Evolutionary conservation across 2,888 invertebrate genomes (phyloP), one percentile per base, ranked within the genome.

Genomic region (Marasmarcha lunaedactyla): DNA sequence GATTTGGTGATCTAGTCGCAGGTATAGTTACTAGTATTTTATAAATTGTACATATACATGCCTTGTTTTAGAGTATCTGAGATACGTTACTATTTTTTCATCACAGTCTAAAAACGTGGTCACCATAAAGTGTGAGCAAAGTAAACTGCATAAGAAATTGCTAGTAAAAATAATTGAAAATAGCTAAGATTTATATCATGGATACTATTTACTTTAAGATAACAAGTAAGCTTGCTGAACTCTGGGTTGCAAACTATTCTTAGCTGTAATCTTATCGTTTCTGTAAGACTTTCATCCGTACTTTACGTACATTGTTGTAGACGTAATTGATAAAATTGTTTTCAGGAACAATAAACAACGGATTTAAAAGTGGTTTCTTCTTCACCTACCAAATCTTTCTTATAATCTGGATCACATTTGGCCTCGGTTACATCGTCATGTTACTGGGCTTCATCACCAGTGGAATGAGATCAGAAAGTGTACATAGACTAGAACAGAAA

Each of bases 1-100:
- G 95, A 30, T 96, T 95, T 67, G 96, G 96, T n/a, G 96, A 96
- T 68, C 89, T 89, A 59, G 95, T 96, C 20, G 94, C 95, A 68
- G 93, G 93, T 92, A 73, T 56, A 20, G 7, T 5, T 20, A n/a
- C n/a, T n/a, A n/a, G n/a, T n/a, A n/a, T n/a, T n/a, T n/a, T n/a
- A n/a, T n/a, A n/a, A n/a, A 42, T 43, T 15, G n/a, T n/a, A n/a
- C n/a, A n/a, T n/a, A n/a, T n/a, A n/a, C n/a, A n/a, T n/a, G n/a
- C n/a, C n/a, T n/a, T n/a, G n/a, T n/a, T n/a, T n/a, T n/a, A n/a
- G n/a, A n/a, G n/a, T n/a, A n/a, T n/a, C n/a, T n/a, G n/a, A n/a
- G n/a, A n/a, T n/a, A n/a, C n/a, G n/a, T n/a, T n/a, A n/a, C n/a
- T n/a, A n/a, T n/a, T n/a, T n/a, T n/a, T n/a, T n/a, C n/a, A n/a